phyloP scores from a whole-genome alignment of 2,113 vertebrate genomes.

The Eupsittula cactorum region DNA sequence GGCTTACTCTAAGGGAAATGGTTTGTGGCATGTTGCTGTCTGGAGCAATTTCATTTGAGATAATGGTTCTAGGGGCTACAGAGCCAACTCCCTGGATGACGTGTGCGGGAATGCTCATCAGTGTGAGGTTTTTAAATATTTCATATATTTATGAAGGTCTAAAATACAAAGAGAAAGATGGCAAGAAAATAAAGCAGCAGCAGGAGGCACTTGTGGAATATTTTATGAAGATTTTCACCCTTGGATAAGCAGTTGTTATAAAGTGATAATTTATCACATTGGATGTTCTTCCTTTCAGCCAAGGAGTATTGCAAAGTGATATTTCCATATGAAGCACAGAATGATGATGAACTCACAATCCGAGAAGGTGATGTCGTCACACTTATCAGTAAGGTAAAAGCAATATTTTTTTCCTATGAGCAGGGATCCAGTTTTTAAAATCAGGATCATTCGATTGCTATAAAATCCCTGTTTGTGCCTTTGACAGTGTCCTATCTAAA shows the following conservation, averaged over 20 bases:
- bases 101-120: background rate
- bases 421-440: background rate
- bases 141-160: background rate
- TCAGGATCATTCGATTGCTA: background rate
- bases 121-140: background rate
- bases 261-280: slow-evolving; percentile 25
- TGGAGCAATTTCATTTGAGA: background rate
- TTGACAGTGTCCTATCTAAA: background rate
- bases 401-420: background rate
- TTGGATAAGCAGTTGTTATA: background rate
- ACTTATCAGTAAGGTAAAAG: slow-evolving; percentile 91
- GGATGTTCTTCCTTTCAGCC: slow-evolving; percentile 76
- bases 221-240: background rate
- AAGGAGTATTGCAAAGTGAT: slow-evolving; percentile 97
- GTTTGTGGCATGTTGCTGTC: background rate
- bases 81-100: background rate
- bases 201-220: background rate
- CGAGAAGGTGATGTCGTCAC: slow-evolving; percentile 94
- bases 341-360: slow-evolving; percentile 95
- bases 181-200: background rate
- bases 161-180: background rate
- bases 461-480: background rate
- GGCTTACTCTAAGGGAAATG: background rate
- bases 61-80: background rate
- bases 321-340: slow-evolving; percentile 95